Evolutionary conservation across 2,888 invertebrate genomes (phyloP).

Genomic region (Andrena dorsata): DNA sequence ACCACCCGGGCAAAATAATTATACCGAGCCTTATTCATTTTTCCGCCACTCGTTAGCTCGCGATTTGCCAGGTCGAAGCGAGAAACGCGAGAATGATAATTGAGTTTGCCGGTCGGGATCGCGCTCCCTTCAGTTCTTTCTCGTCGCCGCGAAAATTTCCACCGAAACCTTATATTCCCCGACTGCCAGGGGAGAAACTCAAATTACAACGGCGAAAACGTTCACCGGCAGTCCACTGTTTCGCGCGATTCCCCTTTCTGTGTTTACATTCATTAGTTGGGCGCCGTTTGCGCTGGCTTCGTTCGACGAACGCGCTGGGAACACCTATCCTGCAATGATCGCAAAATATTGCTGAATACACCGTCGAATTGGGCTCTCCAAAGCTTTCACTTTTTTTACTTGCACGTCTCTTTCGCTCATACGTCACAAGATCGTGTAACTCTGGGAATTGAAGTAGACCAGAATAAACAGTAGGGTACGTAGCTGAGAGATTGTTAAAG

Average conservation of each 20-base stretch:
- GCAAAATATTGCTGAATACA: too few relatives aligned
- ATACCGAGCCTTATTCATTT: background rate
- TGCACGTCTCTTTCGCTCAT: too few relatives aligned
- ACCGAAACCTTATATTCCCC: constrained; percentile 11
- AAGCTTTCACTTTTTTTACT: too few relatives aligned
- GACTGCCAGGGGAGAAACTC: background rate
- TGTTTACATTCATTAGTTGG: constrained; percentile 46
- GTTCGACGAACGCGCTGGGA: constrained; percentile 15
- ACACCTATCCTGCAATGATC: background rate
- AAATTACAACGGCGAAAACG: constrained; percentile 22
- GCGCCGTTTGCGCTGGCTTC: constrained; percentile 41
- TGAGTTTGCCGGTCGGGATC: background rate
- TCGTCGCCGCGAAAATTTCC: constrained; percentile 8
- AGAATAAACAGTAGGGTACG: too few relatives aligned
- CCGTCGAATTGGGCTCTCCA: too few relatives aligned
- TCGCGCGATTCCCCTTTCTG: background rate
- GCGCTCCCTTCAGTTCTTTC: background rate
- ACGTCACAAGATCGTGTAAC: too few relatives aligned
- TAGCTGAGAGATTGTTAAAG: too few relatives aligned
- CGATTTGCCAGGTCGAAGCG: background rate
- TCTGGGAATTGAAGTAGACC: too few relatives aligned
- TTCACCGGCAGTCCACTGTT: background rate
- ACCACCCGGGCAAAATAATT: background rate
- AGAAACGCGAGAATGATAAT: background rate
- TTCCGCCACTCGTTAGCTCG: background rate